phyloP scores from a whole-genome alignment of 2,888 invertebrate species.

The Euzophera pinguis region DNA sequence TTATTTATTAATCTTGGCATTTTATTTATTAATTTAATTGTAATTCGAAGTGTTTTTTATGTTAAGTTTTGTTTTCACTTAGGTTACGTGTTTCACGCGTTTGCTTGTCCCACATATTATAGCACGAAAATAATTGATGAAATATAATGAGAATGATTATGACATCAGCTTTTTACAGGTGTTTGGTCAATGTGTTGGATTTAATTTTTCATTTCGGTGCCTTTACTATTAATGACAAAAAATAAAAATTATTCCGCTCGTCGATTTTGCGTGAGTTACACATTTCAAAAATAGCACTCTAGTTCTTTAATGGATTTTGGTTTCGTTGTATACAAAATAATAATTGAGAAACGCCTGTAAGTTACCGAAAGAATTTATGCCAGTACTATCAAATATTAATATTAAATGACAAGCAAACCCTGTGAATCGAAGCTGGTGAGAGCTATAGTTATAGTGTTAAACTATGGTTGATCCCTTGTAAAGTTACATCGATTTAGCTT shows the following conservation, averaged over 20 bases:
- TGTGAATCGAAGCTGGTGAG: not conserved
- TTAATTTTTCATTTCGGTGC: too few species aligned
- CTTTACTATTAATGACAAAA: too few species aligned
- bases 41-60: conserved; percentile 16
- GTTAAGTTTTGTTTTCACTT: conserved; percentile 28
- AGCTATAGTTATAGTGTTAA: not conserved
- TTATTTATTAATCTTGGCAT: conserved; percentile 47
- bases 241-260: too few species aligned
- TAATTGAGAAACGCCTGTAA: too few species aligned
- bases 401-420: not conserved
- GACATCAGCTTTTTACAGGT: too few species aligned
- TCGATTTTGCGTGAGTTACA: too few species aligned
- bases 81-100: conserved; percentile 16
- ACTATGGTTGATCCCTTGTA: conserved; percentile 13
- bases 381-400: not conserved
- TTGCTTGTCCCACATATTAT: conserved; percentile 6
- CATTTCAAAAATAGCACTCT: too few species aligned
- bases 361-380: not conserved
- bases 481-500: conserved; percentile 13
- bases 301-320: too few species aligned
- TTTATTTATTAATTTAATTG: conserved; percentile 44
- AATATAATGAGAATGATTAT: too few species aligned
- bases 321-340: too few species aligned
- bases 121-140: not conserved
- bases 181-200: too few species aligned